Evolutionary conservation across 2,113 vertebrate species (phyloP), one percentile per base, ranked within the genome.

Genomic region (Tinamus guttatus): DNA sequence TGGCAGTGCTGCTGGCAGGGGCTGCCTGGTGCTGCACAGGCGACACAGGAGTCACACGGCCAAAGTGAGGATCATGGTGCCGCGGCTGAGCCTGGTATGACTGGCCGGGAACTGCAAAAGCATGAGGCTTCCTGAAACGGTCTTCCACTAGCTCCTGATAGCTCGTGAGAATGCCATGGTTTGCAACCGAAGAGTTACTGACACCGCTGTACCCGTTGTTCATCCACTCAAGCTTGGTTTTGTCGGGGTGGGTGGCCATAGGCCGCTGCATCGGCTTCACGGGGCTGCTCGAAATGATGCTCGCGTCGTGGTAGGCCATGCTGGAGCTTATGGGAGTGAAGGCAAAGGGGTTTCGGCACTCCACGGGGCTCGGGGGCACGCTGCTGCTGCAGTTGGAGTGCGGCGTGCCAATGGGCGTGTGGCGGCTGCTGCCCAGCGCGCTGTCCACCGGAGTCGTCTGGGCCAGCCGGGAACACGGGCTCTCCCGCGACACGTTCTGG

Each of bases 231-330:
- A 99, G 98, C 93, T 99, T 99, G 85, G 99, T 99, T 97, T 99
- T 99, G 96, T 99, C 99, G 1, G 99, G 99, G 89, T 99, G 99
- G 24, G 99, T 99, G 78, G 99, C 99, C 98, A 98, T 99, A 9
- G 99, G 99, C 93, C 99, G 98, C 96, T 99, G 99, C 99, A 99
- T 99, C 3, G 99, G 99, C 95, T 99, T 99, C 75, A 99, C 99
- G 1, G 99, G 99, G 85, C 99, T 99, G 89, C 98, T 99, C 2
- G 99, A 99, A 86, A 99, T 97, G 17, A 98, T 98, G 97, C 98
- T 99, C 96, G 98, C 98, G 16, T 99, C 99, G 0, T 99, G 99
- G 95, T 99, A 99, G 8, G 99, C 98, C 81, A 99, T 99, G 65
- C 98, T 99, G 88, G 99, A 99, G 97, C 98, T 99, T 96, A 99